Percentiles rank a stretch among this genome's conserved stretches.
These are phyloP conservation scores for Leptodactylus fuscus DNA, from an alignment of 2,113 vertebrate species.

Conservation along the genomic window DNA sequence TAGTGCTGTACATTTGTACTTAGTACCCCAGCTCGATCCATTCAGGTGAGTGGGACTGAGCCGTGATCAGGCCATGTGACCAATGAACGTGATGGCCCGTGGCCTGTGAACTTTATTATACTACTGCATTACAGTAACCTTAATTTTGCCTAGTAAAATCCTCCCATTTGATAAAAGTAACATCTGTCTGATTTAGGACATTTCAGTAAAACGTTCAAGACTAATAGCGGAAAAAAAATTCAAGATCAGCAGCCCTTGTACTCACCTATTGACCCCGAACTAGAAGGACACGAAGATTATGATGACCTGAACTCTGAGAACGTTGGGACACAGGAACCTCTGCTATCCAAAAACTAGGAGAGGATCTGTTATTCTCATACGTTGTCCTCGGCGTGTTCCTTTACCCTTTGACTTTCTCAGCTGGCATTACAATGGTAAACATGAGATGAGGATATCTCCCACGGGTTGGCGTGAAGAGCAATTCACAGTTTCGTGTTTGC, in stretches of 20 bases:
- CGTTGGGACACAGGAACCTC: neutral
- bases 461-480: neutral
- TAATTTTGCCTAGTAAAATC: too few relatives aligned
- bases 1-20: too few relatives aligned
- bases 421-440: neutral
- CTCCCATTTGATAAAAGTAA: neutral
- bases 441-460: conserved; percentile 15
- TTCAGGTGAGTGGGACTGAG: too few relatives aligned
- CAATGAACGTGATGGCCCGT: too few relatives aligned
- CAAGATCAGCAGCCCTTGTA: neutral
- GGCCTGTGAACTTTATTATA: too few relatives aligned
- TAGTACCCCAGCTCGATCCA: too few relatives aligned
- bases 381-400: neutral
- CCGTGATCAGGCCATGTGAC: too few relatives aligned
- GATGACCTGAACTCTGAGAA: neutral
- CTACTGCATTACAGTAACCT: too few relatives aligned
- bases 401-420: neutral
- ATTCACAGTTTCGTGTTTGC: neutral
- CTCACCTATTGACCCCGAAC: neutral
- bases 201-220: neutral
- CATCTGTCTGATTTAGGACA: neutral
- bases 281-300: neutral
- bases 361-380: conserved; percentile 14
- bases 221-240: too few relatives aligned
- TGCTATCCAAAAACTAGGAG: neutral